A percentile compares a stretch with the other conserved stretches of the same genome.
Conservation (phyloP, 2,888 invertebrate species). For the Drosophila stalkeri region DNA sequence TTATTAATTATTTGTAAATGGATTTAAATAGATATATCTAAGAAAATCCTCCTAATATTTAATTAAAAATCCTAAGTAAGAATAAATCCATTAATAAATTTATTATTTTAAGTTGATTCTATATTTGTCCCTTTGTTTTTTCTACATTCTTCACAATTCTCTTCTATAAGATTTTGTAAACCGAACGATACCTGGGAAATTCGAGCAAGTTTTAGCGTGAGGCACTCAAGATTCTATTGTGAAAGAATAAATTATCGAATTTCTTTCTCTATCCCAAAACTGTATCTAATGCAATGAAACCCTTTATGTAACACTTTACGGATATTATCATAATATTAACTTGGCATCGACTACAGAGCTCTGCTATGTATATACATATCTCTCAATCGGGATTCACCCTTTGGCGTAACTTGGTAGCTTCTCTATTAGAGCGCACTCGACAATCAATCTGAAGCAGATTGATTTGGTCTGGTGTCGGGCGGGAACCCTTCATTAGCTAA, state of each 20-base stretch:
- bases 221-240: neutral
- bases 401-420: conserved; percentile 30
- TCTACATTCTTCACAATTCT: neutral
- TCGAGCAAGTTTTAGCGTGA: too few species aligned
- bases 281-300: neutral
- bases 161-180: neutral
- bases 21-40: neutral
- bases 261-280: neutral
- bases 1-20: neutral
- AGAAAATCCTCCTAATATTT: neutral
- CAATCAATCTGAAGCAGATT: conserved; percentile 52
- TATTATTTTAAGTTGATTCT: too few species aligned
- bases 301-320: conserved; percentile 5
- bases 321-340: conserved; percentile 4
- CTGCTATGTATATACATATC: too few species aligned
- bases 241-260: neutral
- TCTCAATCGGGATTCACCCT: neutral
- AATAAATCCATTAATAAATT: too few species aligned
- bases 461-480: conserved; percentile 51
- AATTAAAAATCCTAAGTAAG: neutral
- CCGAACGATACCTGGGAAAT: neutral
- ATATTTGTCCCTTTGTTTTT: neutral
- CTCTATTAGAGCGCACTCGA: conserved; percentile 31
- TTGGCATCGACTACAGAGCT: neutral
- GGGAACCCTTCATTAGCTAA: conserved; percentile 63